These are phyloP conservation scores for Rhea americana DNA, from an alignment of 2,113 vertebrate species.

Conservation along the genomic window DNA sequence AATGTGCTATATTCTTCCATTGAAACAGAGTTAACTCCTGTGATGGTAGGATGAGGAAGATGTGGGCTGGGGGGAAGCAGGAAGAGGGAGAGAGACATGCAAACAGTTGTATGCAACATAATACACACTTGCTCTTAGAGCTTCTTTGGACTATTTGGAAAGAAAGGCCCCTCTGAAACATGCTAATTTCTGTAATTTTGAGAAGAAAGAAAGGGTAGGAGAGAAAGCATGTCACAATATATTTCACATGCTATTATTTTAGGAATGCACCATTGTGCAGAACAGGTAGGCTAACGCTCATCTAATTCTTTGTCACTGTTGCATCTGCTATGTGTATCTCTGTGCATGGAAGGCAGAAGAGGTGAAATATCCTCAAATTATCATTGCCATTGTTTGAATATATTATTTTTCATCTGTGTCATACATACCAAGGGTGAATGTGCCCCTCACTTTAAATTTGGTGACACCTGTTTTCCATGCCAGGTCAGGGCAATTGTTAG, in stretches of 20 bases:
- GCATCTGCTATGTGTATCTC: not conserved
- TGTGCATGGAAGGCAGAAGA: not conserved
- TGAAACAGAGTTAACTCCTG: not conserved
- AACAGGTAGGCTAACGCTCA: not conserved
- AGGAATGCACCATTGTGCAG: not conserved
- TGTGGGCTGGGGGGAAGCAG: not conserved
- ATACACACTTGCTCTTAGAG: not conserved
- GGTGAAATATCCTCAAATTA: not conserved
- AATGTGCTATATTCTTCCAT: not conserved
- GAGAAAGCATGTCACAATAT: rapidly evolving
- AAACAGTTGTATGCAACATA: not conserved
- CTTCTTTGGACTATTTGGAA: not conserved
- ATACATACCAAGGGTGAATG: not conserved
- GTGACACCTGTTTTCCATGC: not conserved
- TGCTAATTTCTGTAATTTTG: not conserved
- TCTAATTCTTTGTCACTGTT: rapidly evolving
- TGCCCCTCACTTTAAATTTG: not conserved
- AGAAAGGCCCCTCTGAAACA: not conserved
- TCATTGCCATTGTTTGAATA: not conserved
- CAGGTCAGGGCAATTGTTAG: not conserved
- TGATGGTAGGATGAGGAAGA: not conserved
- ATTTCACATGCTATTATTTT: not conserved
- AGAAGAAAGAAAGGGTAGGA: not conserved
- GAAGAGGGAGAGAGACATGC: not conserved
- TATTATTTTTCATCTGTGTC: not conserved